Evolutionary conservation across 2,797 vertebrate genomes (phyloP).

Genomic region (Falco novaeseelandiae): DNA sequence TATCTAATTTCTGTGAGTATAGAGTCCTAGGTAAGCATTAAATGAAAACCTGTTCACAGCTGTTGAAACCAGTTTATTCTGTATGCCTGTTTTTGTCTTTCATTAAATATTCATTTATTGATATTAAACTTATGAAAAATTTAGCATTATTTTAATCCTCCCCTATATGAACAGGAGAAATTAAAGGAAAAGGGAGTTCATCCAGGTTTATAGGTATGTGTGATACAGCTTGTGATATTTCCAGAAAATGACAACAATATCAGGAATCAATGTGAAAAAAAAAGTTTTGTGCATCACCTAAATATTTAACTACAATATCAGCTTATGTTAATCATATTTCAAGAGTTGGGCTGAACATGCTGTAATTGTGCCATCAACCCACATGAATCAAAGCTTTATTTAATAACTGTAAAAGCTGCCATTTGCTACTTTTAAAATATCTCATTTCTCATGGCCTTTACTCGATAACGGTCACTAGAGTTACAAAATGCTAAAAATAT

Average conservation of each 20-base stretch:
- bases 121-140: slow-evolving; percentile 65
- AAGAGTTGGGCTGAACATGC: slow-evolving; percentile 5
- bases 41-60: slow-evolving; percentile 26
- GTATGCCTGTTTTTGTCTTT: slow-evolving; percentile 2
- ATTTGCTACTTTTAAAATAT: slow-evolving; percentile 67
- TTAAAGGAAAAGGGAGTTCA: slow-evolving; percentile 13
- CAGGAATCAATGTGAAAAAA: background rate
- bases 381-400: slow-evolving; percentile 62
- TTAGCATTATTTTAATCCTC: slow-evolving; percentile 36
- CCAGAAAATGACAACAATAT: background rate
- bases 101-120: slow-evolving; percentile 68
- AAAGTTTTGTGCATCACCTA: background rate
- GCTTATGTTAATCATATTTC: slow-evolving; percentile 50
- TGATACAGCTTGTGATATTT: background rate
- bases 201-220: background rate
- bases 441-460: slow-evolving; percentile 40
- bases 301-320: slow-evolving; percentile 47
- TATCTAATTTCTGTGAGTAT: background rate
- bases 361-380: slow-evolving; percentile 52
- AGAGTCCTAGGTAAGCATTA: slow-evolving; percentile 2
- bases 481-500: slow-evolving; percentile 62
- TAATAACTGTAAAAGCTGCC: slow-evolving; percentile 61
- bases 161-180: slow-evolving; percentile 3
- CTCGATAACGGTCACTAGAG: slow-evolving; percentile 40
- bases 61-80: slow-evolving; percentile 30